These are phyloP conservation scores for Fissipunctia ypsillon DNA, from an alignment of 2,888 invertebrate genomes.

Conservation along the genomic window DNA sequence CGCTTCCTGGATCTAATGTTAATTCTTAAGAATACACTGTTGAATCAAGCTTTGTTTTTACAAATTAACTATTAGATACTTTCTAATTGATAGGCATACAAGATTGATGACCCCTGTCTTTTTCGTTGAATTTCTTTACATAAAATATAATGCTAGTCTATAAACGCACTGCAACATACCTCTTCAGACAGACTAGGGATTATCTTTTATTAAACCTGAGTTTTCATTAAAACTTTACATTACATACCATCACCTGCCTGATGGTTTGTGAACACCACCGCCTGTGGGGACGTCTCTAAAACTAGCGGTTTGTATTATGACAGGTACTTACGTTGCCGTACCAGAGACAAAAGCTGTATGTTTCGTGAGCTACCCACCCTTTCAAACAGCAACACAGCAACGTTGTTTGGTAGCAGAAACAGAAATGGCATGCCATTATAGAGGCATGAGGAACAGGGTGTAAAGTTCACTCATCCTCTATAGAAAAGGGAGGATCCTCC, in stretches of 20 bases:
- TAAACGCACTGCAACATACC: neutral
- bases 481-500: too few relatives aligned
- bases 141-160: too few relatives aligned
- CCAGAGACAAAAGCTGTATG: neutral
- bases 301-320: too few relatives aligned
- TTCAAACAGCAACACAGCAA: neutral
- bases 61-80: slow-evolving; percentile 4
- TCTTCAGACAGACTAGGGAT: neutral
- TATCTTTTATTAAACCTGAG: neutral
- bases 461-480: too few relatives aligned
- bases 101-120: neutral
- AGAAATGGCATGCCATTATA: too few relatives aligned
- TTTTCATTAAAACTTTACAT: slow-evolving; percentile 1
- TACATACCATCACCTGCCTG: too few relatives aligned
- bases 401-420: neutral
- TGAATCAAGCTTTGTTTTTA: slow-evolving; percentile 21
- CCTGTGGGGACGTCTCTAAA: neutral
- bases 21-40: slow-evolving; percentile 25
- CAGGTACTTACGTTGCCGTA: too few relatives aligned
- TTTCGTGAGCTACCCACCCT: neutral
- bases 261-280: neutral
- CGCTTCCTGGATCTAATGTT: slow-evolving; percentile 43
- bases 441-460: too few relatives aligned
- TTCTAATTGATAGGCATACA: neutral
- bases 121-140: neutral